Conservation (phyloP, 2,113 vertebrate genomes). For the Zosterops pallidus region DNA sequence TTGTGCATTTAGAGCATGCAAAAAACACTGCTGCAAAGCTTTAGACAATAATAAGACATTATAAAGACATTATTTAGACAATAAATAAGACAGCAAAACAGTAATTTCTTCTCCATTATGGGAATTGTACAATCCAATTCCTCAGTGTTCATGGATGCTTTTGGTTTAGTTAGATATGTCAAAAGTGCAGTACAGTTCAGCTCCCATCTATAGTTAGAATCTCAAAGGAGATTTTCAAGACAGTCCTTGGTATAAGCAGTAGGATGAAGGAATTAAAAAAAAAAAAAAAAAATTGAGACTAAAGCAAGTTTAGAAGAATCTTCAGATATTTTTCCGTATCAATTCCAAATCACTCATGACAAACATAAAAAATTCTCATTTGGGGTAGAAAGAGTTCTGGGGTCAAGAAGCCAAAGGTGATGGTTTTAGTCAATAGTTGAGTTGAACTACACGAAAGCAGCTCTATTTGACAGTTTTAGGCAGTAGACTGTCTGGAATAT, state of each 20-base stretch:
- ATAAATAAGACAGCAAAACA: too few relatives aligned
- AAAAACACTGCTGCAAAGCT: background rate
- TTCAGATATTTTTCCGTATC: background rate
- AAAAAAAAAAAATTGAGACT: background rate
- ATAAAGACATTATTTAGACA: too few relatives aligned
- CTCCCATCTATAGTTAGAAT: background rate
- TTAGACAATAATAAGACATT: background rate
- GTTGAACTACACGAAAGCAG: background rate
- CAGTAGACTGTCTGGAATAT: background rate
- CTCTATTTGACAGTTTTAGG: background rate
- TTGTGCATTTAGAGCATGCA: background rate
- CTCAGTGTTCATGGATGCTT: background rate
- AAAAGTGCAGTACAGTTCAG: background rate
- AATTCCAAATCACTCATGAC: background rate
- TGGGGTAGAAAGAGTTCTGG: background rate
- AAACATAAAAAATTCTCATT: background rate
- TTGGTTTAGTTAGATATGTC: background rate
- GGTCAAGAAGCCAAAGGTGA: background rate
- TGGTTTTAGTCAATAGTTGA: background rate
- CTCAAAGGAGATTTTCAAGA: background rate
- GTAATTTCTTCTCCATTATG: too few relatives aligned
- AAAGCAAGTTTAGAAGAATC: background rate
- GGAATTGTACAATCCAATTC: background rate
- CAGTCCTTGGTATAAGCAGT: background rate
- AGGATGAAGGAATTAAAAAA: background rate